Conservation (phyloP, 2,113 vertebrate genomes). For the Trichechus manatus region DNA sequence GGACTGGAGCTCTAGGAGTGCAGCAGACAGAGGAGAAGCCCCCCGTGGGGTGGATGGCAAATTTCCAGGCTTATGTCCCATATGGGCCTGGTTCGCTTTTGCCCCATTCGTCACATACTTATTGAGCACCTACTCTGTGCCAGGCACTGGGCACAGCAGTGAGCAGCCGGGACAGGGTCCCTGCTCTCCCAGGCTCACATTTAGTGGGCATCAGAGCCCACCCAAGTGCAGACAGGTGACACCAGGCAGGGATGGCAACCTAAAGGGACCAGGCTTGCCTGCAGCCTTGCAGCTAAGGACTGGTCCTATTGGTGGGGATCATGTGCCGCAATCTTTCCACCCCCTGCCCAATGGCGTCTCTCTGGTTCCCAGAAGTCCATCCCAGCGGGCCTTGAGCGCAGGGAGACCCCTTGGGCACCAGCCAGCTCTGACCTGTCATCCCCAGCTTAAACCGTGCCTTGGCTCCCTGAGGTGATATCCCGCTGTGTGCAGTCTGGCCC, state of each 20-base stretch:
- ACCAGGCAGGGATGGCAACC: too few relatives aligned
- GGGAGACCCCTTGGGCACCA: neutral
- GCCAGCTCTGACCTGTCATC: neutral
- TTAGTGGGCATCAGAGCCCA: too few relatives aligned
- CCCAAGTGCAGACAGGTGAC: neutral
- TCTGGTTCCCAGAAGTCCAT: neutral
- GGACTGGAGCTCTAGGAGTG: too few relatives aligned
- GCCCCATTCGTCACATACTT: neutral
- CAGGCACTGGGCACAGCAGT: neutral
- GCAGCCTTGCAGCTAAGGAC: neutral
- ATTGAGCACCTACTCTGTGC: neutral
- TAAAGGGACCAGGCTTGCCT: neutral
- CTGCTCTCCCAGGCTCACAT: neutral
- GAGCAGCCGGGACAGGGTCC: neutral
- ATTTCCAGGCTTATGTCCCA: neutral
- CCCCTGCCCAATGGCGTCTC: neutral
- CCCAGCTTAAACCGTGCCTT: neutral
- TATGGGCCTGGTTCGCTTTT: accelerated
- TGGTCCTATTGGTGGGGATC: too few relatives aligned
- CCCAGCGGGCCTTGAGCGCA: neutral
- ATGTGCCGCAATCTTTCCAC: neutral
- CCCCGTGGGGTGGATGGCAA: accelerated
- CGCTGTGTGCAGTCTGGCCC: neutral
- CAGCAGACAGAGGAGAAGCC: too few relatives aligned
- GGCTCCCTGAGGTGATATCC: neutral